Percentiles rank a stretch among this genome's conserved stretches.
Evolutionary conservation across 1,140 invertebrate species (phyloP).

Genomic region (Ceratina calcarata): DNA sequence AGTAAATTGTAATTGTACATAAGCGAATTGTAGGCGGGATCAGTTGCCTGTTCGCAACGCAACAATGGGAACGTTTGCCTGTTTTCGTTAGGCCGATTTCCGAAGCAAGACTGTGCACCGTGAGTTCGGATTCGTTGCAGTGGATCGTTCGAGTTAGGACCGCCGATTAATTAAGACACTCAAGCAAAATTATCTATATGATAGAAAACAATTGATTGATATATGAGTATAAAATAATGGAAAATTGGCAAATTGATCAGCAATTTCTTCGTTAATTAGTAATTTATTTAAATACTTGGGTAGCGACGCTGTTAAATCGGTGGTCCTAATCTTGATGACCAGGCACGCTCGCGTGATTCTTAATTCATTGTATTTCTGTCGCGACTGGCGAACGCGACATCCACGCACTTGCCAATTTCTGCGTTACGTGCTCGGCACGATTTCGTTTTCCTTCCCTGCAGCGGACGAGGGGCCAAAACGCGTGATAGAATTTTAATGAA

Average conservation of each 20-base stretch:
- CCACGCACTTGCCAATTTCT: slow-evolving; percentile 20
- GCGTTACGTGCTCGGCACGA: slow-evolving; percentile 33
- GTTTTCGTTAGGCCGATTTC: slow-evolving; percentile 6
- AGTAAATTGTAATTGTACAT: slow-evolving; percentile 38
- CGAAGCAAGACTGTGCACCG: slow-evolving; percentile 14
- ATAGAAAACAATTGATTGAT: no score
- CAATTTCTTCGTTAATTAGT: no score
- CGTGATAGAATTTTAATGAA: slow-evolving; percentile 61
- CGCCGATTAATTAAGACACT: no score
- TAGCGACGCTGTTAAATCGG: no score
- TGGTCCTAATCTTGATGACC: no score
- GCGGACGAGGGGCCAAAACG: slow-evolving; percentile 71
- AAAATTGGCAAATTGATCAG: no score
- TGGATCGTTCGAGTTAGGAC: no score
- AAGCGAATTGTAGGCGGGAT: neutral
- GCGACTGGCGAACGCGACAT: neutral
- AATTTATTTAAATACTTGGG: no score
- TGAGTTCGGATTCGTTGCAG: no score
- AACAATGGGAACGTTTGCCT: slow-evolving; percentile 4
- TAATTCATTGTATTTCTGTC: slow-evolving; percentile 10
- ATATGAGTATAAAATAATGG: no score
- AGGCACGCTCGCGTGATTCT: neutral
- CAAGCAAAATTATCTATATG: no score
- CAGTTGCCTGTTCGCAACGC: slow-evolving; percentile 9
- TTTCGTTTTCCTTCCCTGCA: slow-evolving; percentile 59